These are phyloP conservation scores for Thermophis baileyi DNA, from an alignment of 2,113 vertebrate genomes.

Conservation along the genomic window DNA sequence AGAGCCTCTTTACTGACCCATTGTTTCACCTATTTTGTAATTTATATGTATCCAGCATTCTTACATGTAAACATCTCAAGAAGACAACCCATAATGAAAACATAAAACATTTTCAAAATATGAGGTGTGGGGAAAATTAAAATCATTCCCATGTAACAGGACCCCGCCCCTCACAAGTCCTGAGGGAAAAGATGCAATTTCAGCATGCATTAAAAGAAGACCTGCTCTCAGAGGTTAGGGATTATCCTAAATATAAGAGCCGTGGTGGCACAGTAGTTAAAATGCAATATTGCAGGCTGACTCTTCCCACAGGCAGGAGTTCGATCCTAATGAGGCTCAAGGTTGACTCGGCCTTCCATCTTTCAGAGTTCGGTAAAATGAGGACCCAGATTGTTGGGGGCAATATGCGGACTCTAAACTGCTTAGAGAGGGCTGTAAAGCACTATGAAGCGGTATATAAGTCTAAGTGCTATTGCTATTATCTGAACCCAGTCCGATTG, in stretches of 20 bases:
- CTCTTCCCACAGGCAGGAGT: too few species aligned
- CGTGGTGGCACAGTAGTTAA: too few species aligned
- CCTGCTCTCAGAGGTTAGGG: not conserved
- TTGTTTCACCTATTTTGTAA: not conserved
- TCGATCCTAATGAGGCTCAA: too few species aligned
- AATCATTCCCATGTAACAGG: not conserved
- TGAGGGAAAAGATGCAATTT: not conserved
- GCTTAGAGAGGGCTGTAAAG: too few species aligned
- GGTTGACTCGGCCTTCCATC: too few species aligned
- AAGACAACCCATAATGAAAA: not conserved
- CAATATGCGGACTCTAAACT: too few species aligned
- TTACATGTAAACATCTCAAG: not conserved
- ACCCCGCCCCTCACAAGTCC: accelerated
- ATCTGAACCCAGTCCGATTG: not conserved
- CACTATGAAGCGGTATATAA: too few species aligned
- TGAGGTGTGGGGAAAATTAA: not conserved
- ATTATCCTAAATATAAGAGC: too few species aligned
- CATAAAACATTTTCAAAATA: not conserved
- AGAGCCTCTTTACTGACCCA: not conserved
- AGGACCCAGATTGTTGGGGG: too few species aligned
- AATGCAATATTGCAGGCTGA: too few species aligned
- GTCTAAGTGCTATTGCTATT: not conserved
- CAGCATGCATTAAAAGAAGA: not conserved
- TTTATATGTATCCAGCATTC: not conserved
- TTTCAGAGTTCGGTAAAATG: too few species aligned